A percentile compares a stretch with the other conserved stretches of the same genome.
Conservation (phyloP, 2,888 invertebrate genomes). For the Hermaeophaga mercurialis region DNA sequence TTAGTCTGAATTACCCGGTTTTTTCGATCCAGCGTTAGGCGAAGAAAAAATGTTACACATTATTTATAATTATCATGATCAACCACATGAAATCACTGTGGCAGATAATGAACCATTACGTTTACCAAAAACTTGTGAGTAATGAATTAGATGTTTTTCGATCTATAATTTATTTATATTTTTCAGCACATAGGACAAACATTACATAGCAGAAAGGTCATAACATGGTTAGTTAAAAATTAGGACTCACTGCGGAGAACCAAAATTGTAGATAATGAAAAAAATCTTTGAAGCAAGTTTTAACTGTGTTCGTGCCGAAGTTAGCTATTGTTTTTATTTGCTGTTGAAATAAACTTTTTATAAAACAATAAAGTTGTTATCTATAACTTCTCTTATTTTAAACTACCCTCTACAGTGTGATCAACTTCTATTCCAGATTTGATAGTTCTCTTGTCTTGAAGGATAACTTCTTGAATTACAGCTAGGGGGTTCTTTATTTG, state of each 20-base stretch:
- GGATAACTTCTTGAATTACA: too few relatives aligned
- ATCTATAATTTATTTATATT: constrained; percentile 5
- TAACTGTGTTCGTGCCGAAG: constrained; percentile 38
- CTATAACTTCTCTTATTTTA: too few relatives aligned
- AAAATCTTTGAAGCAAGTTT: constrained; percentile 36
- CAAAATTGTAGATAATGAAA: constrained; percentile 27
- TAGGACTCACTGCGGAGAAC: constrained; percentile 32
- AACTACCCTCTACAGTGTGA: too few relatives aligned
- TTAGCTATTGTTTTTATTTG: constrained; percentile 41
- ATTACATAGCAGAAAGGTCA: constrained; percentile 47
- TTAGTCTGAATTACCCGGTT: constrained; percentile 93
- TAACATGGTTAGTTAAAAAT: constrained; percentile 35
- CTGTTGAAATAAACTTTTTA: constrained; percentile 38
- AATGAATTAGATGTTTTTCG: background rate
- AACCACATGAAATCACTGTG: constrained; percentile 78
- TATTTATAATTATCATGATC: constrained; percentile 82
- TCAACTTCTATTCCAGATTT: too few relatives aligned
- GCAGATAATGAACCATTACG: constrained; percentile 79
- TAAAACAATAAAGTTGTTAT: constrained; percentile 43
- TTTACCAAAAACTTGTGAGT: constrained; percentile 77
- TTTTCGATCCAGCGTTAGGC: constrained; percentile 94
- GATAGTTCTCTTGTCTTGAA: too few relatives aligned
- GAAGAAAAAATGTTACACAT: constrained; percentile 88
- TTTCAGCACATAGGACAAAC: constrained; percentile 54
- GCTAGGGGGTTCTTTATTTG: too few relatives aligned